Base-by-base conservation (phyloP, 2,113 vertebrate genomes). In the Perca schrenkii region DNA sequence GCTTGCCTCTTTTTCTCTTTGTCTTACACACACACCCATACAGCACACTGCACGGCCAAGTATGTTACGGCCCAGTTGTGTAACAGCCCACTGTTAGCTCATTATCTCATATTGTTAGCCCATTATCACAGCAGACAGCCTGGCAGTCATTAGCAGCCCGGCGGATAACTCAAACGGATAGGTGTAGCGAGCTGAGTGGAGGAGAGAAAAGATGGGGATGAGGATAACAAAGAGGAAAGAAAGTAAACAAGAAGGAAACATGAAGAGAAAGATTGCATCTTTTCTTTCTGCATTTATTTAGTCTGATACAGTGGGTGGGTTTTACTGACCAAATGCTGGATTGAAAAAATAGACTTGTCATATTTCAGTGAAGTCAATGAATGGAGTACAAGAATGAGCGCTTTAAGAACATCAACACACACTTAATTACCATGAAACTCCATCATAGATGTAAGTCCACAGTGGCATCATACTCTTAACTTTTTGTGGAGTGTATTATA, bases 81-180 rank as follows among this genome's bases (percentile, higher is more conserved):
- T 83, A 89, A 81, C 77, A 84, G 70, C 73, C 75, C 83, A 82
- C 89, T 81, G 89, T 92, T 92, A 73, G 83, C 85, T 87, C 89
- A 86, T 92, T 93, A 93, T 84, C 89, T 85, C 84, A 78, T 79
- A 89, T 90, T 90, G 88, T 91, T 92, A 79, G 80, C 77, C 80
- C 88, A 87, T 93, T 89, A 92, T 91, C 92, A 83, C 86, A 86
- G 88, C 89, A 89, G 86, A 90, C 86, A 89, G 83, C 70, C 77
- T 69, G 82, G 83, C 84, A 87, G 84, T 89, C 87, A 87, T 92
- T 90, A 92, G 92, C 87, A 74, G 82, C 60, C 69, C 62, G 4
- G 61, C 79, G 82, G 87, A 91, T 90, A 87, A 87, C 82, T 90
- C 77, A 75, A 78, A 88, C 78, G 54, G 82, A 92, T 85, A 85